phyloP scores from a whole-genome alignment of 2,797 vertebrate genomes.

The Tarsius wallacei region DNA sequence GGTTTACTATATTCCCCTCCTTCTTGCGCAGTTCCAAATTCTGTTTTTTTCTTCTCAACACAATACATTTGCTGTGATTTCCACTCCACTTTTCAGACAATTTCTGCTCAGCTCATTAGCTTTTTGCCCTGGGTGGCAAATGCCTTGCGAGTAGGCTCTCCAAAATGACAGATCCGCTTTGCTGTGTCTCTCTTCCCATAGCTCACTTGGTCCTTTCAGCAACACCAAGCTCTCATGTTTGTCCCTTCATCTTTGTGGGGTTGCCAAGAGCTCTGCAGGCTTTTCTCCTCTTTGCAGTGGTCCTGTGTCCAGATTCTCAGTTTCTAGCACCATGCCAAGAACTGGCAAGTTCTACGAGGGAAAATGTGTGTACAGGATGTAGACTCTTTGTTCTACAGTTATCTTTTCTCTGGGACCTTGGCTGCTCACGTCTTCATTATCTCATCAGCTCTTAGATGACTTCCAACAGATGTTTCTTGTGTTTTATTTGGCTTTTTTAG shows the following conservation, averaged over 20 bases:
- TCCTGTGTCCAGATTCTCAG: neutral
- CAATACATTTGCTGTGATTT: neutral
- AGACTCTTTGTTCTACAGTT: neutral
- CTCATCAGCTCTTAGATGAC: neutral
- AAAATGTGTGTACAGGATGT: neutral
- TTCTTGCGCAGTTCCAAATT: neutral
- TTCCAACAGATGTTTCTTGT: slow-evolving; percentile 43
- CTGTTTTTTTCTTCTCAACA: neutral
- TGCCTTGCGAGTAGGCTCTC: neutral
- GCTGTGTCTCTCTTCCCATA: neutral
- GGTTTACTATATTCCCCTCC: neutral
- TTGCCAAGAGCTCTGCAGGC: neutral
- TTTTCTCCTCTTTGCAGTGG: neutral
- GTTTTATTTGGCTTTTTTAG: slow-evolving; percentile 63
- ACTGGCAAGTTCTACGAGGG: neutral
- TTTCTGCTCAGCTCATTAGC: neutral
- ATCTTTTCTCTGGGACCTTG: slow-evolving; percentile 5
- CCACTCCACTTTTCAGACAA: neutral
- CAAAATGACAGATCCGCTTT: neutral
- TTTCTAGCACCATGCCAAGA: neutral
- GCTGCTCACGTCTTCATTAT: neutral
- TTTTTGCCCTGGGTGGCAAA: neutral
- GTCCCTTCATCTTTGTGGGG: neutral
- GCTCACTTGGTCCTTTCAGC: neutral
- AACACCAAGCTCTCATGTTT: neutral